A percentile compares a stretch with the other conserved stretches of the same genome.
phyloP scores from a whole-genome alignment of 1,140 invertebrate species.

The Aphidius ervi region DNA sequence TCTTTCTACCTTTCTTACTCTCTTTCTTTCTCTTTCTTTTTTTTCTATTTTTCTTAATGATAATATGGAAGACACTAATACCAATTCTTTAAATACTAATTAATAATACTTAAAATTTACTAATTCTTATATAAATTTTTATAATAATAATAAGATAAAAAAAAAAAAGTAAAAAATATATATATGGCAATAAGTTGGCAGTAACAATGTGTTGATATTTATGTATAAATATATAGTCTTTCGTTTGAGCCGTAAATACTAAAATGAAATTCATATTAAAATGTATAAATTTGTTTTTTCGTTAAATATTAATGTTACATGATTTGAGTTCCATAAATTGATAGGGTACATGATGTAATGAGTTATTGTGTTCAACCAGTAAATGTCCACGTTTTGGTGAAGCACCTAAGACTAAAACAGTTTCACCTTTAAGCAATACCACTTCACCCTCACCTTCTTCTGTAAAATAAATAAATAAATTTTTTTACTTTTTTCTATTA shows the following conservation, averaged over 20 bases:
- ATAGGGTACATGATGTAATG: constrained; percentile 79
- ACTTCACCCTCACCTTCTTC: constrained; percentile 60
- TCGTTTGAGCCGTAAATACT: too few relatives aligned
- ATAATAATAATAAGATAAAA: constrained; percentile 7
- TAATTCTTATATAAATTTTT: constrained; percentile 6
- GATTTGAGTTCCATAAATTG: constrained; percentile 78
- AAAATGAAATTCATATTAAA: neutral
- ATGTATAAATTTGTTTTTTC: constrained; percentile 22
- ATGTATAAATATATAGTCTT: too few relatives aligned
- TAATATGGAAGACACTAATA: constrained; percentile 20
- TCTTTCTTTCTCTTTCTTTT: constrained; percentile 23
- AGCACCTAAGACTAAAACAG: constrained; percentile 76
- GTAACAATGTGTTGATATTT: too few relatives aligned
- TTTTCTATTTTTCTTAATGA: neutral
- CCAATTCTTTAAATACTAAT: constrained; percentile 19
- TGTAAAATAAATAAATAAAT: constrained; percentile 32
- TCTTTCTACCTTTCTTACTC: neutral
- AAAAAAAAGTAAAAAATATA: too few relatives aligned
- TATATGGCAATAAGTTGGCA: too few relatives aligned
- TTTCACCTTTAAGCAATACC: constrained; percentile 73
- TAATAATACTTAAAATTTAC: constrained; percentile 12
- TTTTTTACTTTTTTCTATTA: constrained; percentile 1
- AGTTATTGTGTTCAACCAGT: constrained; percentile 77
- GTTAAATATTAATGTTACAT: constrained; percentile 50
- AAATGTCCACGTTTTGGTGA: constrained; percentile 76